Conservation (phyloP, 2,797 vertebrate species). For the Mormyrus proboscirostris region DNA sequence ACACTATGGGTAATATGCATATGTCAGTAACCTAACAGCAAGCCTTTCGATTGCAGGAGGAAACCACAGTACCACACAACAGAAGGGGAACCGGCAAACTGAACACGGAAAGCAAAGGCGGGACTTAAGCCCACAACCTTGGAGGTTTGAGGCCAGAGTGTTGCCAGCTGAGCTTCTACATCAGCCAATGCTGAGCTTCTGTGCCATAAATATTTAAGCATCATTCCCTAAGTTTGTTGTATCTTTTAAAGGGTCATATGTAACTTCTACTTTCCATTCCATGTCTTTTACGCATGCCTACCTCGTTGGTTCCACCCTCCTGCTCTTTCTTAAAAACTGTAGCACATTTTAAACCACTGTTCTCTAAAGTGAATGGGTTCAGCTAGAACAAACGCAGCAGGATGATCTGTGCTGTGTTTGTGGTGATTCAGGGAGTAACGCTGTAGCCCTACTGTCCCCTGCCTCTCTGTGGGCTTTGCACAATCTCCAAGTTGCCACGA, state of each 20-base stretch:
- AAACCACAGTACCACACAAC: background rate
- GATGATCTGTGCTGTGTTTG: background rate
- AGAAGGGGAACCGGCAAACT: background rate
- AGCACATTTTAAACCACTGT: background rate
- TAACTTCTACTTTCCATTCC: background rate
- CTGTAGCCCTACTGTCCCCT: background rate
- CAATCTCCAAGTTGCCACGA: background rate
- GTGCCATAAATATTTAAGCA: background rate
- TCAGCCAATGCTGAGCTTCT: background rate
- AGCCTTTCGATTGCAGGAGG: background rate
- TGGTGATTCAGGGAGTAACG: background rate
- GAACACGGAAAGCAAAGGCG: background rate
- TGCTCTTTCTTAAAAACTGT: background rate
- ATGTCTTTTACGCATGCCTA: background rate
- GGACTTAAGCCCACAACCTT: background rate
- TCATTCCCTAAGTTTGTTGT: background rate
- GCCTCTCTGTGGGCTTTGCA: background rate
- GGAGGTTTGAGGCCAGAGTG: background rate
- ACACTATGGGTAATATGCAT: background rate
- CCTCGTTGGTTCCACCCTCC: background rate
- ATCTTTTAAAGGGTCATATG: background rate
- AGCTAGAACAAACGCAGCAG: background rate
- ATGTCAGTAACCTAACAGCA: background rate
- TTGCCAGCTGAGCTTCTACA: background rate
- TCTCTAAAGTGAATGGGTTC: background rate